These are phyloP conservation scores for Troides helena DNA, from an alignment of 2,888 invertebrate species.

Conservation along the genomic window DNA sequence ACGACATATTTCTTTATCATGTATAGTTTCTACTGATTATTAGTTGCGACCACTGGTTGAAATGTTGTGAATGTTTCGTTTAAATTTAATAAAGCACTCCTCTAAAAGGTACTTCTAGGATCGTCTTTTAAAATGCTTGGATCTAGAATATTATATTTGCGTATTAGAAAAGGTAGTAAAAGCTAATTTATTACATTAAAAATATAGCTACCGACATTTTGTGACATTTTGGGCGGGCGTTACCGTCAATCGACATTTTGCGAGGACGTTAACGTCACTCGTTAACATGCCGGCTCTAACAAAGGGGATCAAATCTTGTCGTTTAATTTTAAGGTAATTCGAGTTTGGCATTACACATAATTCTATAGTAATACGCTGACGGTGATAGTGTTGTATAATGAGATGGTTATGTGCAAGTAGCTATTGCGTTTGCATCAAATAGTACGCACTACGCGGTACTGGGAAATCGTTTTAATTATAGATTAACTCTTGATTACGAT, in stretches of 20 bases:
- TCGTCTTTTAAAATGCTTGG: too few relatives aligned
- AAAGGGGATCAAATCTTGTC: slow-evolving; percentile 26
- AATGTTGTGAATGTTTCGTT: too few relatives aligned
- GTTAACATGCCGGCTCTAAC: slow-evolving; percentile 24
- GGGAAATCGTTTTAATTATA: background rate
- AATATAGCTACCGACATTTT: slow-evolving; percentile 10
- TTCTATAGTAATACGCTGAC: slow-evolving; percentile 10
- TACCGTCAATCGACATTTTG: slow-evolving; percentile 24
- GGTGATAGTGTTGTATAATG: slow-evolving; percentile 3
- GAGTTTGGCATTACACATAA: slow-evolving; percentile 12
- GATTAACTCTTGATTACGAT: too few relatives aligned
- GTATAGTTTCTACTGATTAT: too few relatives aligned
- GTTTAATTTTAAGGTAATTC: slow-evolving; percentile 24
- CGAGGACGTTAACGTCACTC: slow-evolving; percentile 21
- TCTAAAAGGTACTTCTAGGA: too few relatives aligned
- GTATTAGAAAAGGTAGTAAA: background rate
- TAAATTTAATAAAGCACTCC: too few relatives aligned
- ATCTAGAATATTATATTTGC: background rate
- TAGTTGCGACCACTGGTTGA: too few relatives aligned
- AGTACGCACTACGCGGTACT: background rate
- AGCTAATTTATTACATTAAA: slow-evolving; percentile 11
- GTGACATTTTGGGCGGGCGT: slow-evolving; percentile 3
- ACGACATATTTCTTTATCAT: too few relatives aligned
- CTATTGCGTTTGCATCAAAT: background rate
- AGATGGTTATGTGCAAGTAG: background rate